Evolutionary conservation across 2,113 vertebrate species (phyloP).

Genomic region (Plectropomus leopardus): DNA sequence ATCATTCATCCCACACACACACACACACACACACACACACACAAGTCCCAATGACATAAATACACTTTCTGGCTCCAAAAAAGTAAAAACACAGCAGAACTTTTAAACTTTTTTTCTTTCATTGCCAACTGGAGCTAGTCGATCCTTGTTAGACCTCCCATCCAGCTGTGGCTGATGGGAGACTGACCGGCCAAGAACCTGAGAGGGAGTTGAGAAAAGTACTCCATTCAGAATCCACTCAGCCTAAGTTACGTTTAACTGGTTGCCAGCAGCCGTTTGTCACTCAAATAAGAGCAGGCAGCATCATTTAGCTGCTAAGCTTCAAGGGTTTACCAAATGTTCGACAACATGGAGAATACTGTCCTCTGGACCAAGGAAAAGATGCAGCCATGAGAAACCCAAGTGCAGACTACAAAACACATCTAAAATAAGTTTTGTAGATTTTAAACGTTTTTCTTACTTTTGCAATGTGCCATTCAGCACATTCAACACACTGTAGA

Average conservation of each 20-base stretch:
- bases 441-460: neutral
- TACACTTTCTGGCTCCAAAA: neutral
- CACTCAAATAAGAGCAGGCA: conserved; percentile 6
- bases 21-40: neutral
- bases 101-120: conserved; percentile 20
- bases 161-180: conserved; percentile 18
- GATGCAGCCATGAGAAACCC: neutral
- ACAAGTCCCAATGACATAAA: too few relatives aligned
- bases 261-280: conserved; percentile 1
- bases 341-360: neutral
- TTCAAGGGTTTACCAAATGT: neutral
- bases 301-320: neutral
- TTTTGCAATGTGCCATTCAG: neutral
- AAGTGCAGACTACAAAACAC: neutral
- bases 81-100: conserved; percentile 20
- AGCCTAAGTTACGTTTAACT: conserved; percentile 4
- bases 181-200: conserved; percentile 17
- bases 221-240: neutral
- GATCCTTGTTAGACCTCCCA: conserved; percentile 25
- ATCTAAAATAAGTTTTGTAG: neutral
- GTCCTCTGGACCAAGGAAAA: neutral
- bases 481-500: too few relatives aligned
- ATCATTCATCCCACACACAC: neutral
- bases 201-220: neutral
- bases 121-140: conserved; percentile 6